Percentiles rank a stretch among this genome's conserved stretches.
phyloP scores from a whole-genome alignment of 2,113 vertebrate genomes.

The Emydura subglobosa region DNA sequence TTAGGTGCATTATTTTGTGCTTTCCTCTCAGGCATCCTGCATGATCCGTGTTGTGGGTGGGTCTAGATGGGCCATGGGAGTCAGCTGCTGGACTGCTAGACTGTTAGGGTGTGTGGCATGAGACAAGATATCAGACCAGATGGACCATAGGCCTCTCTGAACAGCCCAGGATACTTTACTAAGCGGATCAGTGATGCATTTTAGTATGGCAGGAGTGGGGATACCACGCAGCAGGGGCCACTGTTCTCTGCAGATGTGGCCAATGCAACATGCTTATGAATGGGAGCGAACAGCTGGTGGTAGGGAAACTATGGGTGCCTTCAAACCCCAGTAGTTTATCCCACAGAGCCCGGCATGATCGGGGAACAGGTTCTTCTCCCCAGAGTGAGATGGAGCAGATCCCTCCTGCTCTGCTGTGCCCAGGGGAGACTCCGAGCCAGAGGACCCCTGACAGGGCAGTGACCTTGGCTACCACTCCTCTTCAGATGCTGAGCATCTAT shows the following conservation, averaged over 20 bases:
- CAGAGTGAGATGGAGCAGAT: background rate
- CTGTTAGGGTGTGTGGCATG: background rate
- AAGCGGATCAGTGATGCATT: background rate
- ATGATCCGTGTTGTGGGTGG: background rate
- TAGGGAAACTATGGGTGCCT: background rate
- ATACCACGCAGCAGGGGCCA: background rate
- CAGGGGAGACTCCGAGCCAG: background rate
- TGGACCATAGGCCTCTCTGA: background rate
- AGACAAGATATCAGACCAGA: background rate
- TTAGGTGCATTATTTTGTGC: background rate
- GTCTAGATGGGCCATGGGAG: background rate
- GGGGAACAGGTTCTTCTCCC: background rate
- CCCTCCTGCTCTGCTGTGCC: background rate
- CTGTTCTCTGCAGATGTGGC: background rate
- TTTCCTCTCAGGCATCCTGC: background rate
- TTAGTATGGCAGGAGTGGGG: background rate
- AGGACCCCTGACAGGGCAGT: background rate
- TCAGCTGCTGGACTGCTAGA: background rate
- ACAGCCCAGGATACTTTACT: background rate
- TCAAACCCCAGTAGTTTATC: background rate
- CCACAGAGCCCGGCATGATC: fast-evolving
- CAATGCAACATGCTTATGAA: background rate
- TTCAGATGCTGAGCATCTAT: background rate
- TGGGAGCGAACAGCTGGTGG: background rate
- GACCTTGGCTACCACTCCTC: background rate